A percentile compares a stretch with the other conserved stretches of the same genome.
phyloP scores from a whole-genome alignment of 2,888 invertebrate genomes.

The Drosophila fulvimacula region DNA sequence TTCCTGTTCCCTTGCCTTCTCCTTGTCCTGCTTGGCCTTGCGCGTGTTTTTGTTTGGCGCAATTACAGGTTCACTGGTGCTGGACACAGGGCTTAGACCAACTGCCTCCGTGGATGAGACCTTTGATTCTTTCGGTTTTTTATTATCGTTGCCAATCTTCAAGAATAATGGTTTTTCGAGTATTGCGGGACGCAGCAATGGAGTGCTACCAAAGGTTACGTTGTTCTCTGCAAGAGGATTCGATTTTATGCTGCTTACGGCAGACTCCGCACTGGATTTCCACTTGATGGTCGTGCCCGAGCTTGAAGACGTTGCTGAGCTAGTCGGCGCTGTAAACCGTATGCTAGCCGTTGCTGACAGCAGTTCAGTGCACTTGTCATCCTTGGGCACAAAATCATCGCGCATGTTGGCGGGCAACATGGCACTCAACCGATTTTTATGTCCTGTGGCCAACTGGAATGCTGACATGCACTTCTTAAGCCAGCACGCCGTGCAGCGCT shows the following conservation, averaged over 20 bases:
- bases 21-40: slow-evolving; percentile 60
- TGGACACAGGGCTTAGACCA: slow-evolving; percentile 31
- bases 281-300: slow-evolving; percentile 66
- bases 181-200: slow-evolving; percentile 81
- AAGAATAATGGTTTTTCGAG: slow-evolving; percentile 82
- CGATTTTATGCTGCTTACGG: slow-evolving; percentile 67
- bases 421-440: slow-evolving; percentile 88
- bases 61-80: slow-evolving; percentile 29
- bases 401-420: slow-evolving; percentile 87
- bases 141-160: slow-evolving; percentile 55
- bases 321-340: slow-evolving; percentile 43
- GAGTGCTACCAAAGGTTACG: slow-evolving; percentile 83
- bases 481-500: slow-evolving; percentile 94
- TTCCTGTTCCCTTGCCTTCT: slow-evolving; percentile 46
- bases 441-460: slow-evolving; percentile 90
- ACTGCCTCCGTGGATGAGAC: slow-evolving; percentile 5
- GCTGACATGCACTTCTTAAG: slow-evolving; percentile 92
- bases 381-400: slow-evolving; percentile 42
- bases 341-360: slow-evolving; percentile 60
- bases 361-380: slow-evolving; percentile 62
- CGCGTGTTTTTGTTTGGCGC: slow-evolving; percentile 48
- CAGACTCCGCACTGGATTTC: slow-evolving; percentile 69
- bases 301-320: slow-evolving; percentile 27
- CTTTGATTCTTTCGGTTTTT: slow-evolving; percentile 47
- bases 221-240: slow-evolving; percentile 83